These are phyloP conservation scores for Petrolisthes manimaculis DNA, from an alignment of 2,888 invertebrate species.

Conservation along the genomic window DNA sequence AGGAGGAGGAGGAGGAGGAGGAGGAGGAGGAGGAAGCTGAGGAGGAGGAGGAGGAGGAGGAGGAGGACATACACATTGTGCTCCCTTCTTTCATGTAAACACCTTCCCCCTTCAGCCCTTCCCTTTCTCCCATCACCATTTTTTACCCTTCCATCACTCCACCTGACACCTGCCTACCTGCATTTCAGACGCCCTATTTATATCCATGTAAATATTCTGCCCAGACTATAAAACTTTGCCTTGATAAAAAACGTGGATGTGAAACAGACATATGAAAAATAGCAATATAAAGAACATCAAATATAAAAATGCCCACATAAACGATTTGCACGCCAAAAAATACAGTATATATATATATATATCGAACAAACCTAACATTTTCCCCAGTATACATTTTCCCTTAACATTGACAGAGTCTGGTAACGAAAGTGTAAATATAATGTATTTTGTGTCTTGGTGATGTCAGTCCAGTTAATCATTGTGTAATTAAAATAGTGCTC, in stretches of 20 bases:
- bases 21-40: background rate
- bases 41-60: background rate
- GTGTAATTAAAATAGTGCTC: too few relatives aligned
- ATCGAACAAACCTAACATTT: too few relatives aligned
- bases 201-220: background rate
- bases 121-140: background rate
- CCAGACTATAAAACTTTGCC: background rate
- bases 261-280: background rate
- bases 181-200: slow-evolving; percentile 13
- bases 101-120: background rate
- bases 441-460: too few relatives aligned
- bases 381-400: too few relatives aligned
- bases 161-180: slow-evolving; percentile 10
- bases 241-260: background rate
- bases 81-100: background rate
- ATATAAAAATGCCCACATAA: too few relatives aligned
- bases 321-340: too few relatives aligned
- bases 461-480: too few relatives aligned
- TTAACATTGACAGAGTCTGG: too few relatives aligned
- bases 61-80: background rate
- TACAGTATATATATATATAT: too few relatives aligned
- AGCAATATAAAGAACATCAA: background rate
- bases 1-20: background rate
- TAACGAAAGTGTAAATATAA: too few relatives aligned
- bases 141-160: background rate